phyloP scores from a whole-genome alignment of 2,797 vertebrate species.

The Allobates femoralis region DNA sequence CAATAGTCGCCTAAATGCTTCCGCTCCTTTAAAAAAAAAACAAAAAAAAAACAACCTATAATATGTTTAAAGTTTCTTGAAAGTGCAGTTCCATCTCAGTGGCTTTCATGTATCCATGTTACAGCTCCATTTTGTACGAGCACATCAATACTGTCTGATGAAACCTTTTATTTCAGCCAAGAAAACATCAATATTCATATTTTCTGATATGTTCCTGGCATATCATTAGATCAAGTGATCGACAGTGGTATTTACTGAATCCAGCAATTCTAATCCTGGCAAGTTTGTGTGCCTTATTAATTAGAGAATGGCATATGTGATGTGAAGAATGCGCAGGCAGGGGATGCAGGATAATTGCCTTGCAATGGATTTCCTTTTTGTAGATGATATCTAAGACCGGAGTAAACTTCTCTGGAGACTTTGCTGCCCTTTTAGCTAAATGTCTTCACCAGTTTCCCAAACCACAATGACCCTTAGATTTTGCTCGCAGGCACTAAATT shows the following conservation, averaged over 20 bases:
- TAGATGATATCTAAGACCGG: neutral
- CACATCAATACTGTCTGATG: neutral
- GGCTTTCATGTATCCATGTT: too few species aligned
- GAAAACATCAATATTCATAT: neutral
- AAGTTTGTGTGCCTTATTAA: neutral
- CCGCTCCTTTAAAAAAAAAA: too few species aligned
- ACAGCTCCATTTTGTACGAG: neutral
- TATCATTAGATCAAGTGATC: neutral
- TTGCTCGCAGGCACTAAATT: neutral
- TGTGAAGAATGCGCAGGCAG: neutral
- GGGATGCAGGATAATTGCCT: neutral
- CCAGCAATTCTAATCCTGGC: neutral
- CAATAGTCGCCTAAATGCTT: too few species aligned
- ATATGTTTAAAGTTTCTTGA: too few species aligned
- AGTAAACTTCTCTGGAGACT: neutral
- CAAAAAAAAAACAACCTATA: too few species aligned
- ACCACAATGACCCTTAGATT: neutral
- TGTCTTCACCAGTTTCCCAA: neutral
- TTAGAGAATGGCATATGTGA: neutral
- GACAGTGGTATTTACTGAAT: neutral
- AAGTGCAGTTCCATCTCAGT: too few species aligned
- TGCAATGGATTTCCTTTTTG: neutral
- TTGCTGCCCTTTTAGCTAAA: neutral
- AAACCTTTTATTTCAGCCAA: neutral
- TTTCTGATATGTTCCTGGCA: neutral